Conservation (phyloP, 2,888 invertebrate genomes). For the Bruchidius siliquastri region DNA sequence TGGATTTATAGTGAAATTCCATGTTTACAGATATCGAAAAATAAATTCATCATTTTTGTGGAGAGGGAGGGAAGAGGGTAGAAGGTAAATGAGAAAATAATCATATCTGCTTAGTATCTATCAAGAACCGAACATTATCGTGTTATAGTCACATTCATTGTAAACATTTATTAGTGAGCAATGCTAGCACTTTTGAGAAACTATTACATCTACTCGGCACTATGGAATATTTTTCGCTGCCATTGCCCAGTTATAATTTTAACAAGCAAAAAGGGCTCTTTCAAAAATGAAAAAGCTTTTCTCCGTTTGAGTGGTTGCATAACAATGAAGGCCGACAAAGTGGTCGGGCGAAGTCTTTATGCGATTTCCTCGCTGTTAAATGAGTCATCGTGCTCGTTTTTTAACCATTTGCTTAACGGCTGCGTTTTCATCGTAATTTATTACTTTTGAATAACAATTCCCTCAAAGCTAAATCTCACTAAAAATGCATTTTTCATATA, state of each 20-base stretch:
- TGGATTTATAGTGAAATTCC: no score
- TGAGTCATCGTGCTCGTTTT: not conserved
- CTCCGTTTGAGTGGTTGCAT: not conserved
- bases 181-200: no score
- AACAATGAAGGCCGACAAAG: not conserved
- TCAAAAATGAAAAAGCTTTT: not conserved
- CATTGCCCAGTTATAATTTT: not conserved
- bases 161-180: no score
- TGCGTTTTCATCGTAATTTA: not conserved
- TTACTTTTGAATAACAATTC: not conserved
- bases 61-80: no score
- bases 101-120: no score
- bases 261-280: not conserved
- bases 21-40: no score
- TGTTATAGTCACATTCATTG: no score
- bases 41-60: no score
- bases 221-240: no score
- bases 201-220: no score
- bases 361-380: not conserved
- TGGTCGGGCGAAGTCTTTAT: not conserved
- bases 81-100: no score
- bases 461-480: not conserved
- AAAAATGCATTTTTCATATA: not conserved
- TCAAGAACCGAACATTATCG: no score
- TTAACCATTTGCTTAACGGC: not conserved